Base-by-base conservation (phyloP, 1,140 invertebrate genomes). In the Drosophila ficusphila region DNA sequence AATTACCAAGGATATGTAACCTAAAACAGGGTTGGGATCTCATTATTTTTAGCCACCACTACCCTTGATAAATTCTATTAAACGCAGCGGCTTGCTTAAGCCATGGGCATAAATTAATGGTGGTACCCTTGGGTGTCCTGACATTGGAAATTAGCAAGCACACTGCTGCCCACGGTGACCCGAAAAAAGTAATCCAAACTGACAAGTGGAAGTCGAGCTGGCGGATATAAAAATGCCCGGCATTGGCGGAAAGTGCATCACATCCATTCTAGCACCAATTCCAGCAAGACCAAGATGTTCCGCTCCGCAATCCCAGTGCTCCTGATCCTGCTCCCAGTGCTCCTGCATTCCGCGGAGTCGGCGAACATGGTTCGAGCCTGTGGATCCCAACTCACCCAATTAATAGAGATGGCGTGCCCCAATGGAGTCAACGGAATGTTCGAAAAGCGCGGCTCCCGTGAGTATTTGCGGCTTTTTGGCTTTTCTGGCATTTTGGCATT, bases 211-310 rank as follows among this genome's bases (percentile, higher is more conserved):
- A 33, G 34, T 14, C 44, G 44, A 3, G 39, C 6, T 19, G 23
- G 8, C 29, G 31, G 69, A 52, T 82, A 83, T 82, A 82, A 83
- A 82, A 78, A 52, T 5, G 51, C 7, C 42, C 33, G 34, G 14
- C 8, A 5, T 2, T 3, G 29, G 9, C 9, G 6, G 41, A 19
- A 38, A 69, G 14, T 73, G 52, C 38, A 82, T 34, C 73, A 82
- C 31, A 82, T 54, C 68, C 74, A 56, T 16, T 39, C 27, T 38
- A 58, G 52, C 51, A 16, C 46, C 27, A 31, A 27, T 21, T 2
- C 41, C 16, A 34, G 56, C 38, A 57, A 33, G 34, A 36, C 12
- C 23, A 56, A 12, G 36, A 70, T 71, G 70, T 42, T 54, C 23
- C 47, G 44, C 7, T 51, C 46, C 12, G 5, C 77, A 14, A 11